Percentiles rank a stretch among this genome's conserved stretches.
phyloP scores from a whole-genome alignment of 2,888 invertebrate genomes.

The Linnaemya vulpina region DNA sequence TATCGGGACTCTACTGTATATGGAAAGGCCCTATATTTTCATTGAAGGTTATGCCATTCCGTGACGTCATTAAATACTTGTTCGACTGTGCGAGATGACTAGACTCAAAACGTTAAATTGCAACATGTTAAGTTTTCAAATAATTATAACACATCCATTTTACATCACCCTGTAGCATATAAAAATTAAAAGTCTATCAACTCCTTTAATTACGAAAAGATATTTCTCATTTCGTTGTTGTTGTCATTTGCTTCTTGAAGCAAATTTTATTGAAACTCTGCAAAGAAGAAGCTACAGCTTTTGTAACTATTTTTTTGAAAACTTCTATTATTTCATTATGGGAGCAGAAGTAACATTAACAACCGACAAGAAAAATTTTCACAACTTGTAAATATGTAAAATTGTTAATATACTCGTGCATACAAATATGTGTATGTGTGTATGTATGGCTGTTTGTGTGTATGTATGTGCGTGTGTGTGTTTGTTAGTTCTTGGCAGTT shows the following conservation, averaged over 20 bases:
- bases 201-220: conserved; percentile 29
- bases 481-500: conserved; percentile 14
- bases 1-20: too few species aligned
- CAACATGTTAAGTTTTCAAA: too few species aligned
- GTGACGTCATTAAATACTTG: too few species aligned
- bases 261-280: conserved; percentile 50
- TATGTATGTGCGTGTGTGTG: not conserved
- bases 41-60: too few species aligned
- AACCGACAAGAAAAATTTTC: conserved; percentile 13
- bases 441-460: not conserved
- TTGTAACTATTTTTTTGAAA: not conserved
- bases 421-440: not conserved
- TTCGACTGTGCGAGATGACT: too few species aligned
- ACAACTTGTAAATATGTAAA: not conserved
- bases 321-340: conserved; percentile 18
- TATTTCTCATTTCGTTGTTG: conserved; percentile 15
- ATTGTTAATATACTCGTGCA: not conserved
- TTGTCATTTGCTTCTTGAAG: conserved; percentile 8
- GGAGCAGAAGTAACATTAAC: not conserved
- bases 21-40: too few species aligned
- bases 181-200: conserved; percentile 16
- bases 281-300: conserved; percentile 12
- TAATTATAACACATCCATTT: not conserved
- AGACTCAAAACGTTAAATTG: too few species aligned
- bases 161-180: not conserved